phyloP scores from a whole-genome alignment of 2,888 invertebrate genomes.

The Pomacea canaliculata region DNA sequence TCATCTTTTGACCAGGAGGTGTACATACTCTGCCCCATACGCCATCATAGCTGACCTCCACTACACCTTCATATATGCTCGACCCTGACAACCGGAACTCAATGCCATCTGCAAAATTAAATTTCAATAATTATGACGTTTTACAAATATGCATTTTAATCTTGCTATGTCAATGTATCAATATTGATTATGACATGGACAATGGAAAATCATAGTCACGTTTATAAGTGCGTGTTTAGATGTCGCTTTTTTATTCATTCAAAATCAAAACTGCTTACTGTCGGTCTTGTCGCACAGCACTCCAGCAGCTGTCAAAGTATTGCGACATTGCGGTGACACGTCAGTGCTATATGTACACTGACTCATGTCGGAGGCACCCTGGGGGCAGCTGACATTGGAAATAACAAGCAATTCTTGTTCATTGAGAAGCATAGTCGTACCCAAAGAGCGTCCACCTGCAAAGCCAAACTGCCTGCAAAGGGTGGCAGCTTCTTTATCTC shows the following conservation, averaged over 20 bases:
- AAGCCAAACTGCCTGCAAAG: conserved; percentile 45
- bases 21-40: conserved; percentile 47
- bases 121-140: neutral
- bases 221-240: too few species aligned
- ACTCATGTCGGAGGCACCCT: conserved; percentile 31
- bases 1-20: conserved; percentile 47
- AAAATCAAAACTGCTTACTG: too few species aligned
- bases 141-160: too few species aligned
- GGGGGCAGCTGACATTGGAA: conserved; percentile 44
- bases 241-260: too few species aligned
- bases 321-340: conserved; percentile 40
- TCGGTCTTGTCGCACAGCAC: conserved; percentile 47
- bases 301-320: conserved; percentile 43
- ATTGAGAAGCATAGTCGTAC: conserved; percentile 36
- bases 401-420: conserved; percentile 40
- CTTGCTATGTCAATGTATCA: too few species aligned
- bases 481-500: conserved; percentile 47
- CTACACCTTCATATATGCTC: conserved; percentile 29
- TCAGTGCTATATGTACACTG: conserved; percentile 40
- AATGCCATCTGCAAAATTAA: neutral
- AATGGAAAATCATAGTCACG: too few species aligned
- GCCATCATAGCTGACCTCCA: conserved; percentile 26
- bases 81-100: conserved; percentile 15
- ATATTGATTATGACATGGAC: too few species aligned
- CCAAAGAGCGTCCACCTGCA: conserved; percentile 45